These are phyloP conservation scores for Abscondita cerata DNA, from an alignment of 2,888 invertebrate species.

Conservation along the genomic window DNA sequence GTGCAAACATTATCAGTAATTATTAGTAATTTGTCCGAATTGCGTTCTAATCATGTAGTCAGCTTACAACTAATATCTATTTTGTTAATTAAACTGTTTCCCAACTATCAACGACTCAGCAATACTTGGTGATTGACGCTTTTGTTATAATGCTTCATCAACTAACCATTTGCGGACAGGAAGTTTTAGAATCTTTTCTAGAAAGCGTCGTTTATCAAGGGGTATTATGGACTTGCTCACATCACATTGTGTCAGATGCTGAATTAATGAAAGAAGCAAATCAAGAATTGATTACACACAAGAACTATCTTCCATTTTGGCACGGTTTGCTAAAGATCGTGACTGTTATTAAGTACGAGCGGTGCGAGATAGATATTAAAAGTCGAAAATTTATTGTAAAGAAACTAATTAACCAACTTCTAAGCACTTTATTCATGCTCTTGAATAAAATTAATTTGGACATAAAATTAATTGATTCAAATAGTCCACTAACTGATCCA, in stretches of 20 bases:
- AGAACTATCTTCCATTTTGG: constrained; percentile 68
- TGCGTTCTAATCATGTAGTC: constrained; percentile 57
- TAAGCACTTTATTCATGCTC: constrained; percentile 57
- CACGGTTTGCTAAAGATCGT: constrained; percentile 55
- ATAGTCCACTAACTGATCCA: constrained; percentile 48
- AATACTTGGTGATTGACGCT: constrained; percentile 54
- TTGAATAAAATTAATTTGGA: constrained; percentile 62
- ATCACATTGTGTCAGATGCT: constrained; percentile 63
- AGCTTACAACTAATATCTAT: constrained; percentile 60
- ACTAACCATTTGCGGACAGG: constrained; percentile 52
- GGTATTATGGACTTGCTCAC: constrained; percentile 70
- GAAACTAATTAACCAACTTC: constrained; percentile 59
- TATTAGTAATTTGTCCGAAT: constrained; percentile 53
- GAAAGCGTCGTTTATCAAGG: constrained; percentile 62
- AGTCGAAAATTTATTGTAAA: constrained; percentile 46
- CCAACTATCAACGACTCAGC: constrained; percentile 56
- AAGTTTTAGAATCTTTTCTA: constrained; percentile 58
- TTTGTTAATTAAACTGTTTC: constrained; percentile 61
- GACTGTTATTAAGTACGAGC: constrained; percentile 36
- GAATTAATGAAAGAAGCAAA: constrained; percentile 51
- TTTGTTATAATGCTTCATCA: constrained; percentile 57
- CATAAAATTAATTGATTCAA: constrained; percentile 51
- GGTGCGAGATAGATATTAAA: constrained; percentile 41
- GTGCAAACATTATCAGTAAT: constrained; percentile 62
- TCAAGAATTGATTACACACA: constrained; percentile 62